Evolutionary conservation across 2,888 invertebrate species (phyloP), one percentile per base, ranked within the genome.

Genomic region (Agrilus cyanescens): DNA sequence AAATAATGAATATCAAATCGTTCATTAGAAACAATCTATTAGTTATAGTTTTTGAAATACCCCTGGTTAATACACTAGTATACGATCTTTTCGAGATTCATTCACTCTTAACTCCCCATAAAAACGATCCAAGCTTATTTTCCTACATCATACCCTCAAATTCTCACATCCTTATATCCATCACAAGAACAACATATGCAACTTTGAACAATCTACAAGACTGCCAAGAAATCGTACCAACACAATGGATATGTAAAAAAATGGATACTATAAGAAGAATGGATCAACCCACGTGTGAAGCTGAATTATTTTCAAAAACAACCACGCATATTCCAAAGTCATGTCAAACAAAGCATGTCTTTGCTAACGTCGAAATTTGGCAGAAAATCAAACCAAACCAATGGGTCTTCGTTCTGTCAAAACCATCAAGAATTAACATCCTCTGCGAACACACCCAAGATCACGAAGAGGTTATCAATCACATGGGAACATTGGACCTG

Each of bases 111-210:
- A 37, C 14, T 2, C 20, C 37, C 5, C 25, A 25, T 10, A 25
- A 25, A 10, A 10, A 25, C 10, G 25, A 10, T 25, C 25, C 25
- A 10, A 25, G 10, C 4, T 4, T 37, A 8, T 37, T 30, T 30
- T 30, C 37, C 8, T 37, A 37, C 12, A 37, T 37, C 12, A 8
- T 13, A 29, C 37, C 37, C 3, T 29, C 12, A 2, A 30, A 37
- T 12, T 30, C 37, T 4, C 13, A 13, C 13, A n/a, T 37, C 30
- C 37, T 37, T 12, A 29, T 37, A 18, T 37, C 37, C 5, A 3
- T 37, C 10, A 37, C 37, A 7, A 29, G 37, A 37, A 37, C 37
- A 15, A 30, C 30, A n/a, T 37, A 13, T 14, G 5, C 37, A 29
- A 12, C 30, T 3, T 2, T 37, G 2, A 13, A 29, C 12, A 13